These are phyloP conservation scores for Synergus itoensis DNA, from an alignment of 2,888 invertebrate species.

Conservation along the genomic window DNA sequence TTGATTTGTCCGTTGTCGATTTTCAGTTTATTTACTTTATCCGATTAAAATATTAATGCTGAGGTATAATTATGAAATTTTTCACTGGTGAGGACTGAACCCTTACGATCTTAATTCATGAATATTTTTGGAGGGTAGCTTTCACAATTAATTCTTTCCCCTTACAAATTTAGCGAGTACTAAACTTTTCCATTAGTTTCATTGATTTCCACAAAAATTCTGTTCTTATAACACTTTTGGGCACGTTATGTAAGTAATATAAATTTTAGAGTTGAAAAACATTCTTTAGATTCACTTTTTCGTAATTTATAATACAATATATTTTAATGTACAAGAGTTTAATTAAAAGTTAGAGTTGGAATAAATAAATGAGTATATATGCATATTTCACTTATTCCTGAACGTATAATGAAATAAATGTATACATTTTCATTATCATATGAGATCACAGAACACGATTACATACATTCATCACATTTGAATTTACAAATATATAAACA, in stretches of 20 bases:
- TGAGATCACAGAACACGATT: not conserved
- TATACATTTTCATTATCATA: too few species aligned
- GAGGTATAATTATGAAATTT: not conserved
- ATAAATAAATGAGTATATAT: not conserved
- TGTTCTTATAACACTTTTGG: not conserved
- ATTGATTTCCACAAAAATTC: not conserved
- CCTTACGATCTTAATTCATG: not conserved
- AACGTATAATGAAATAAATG: not conserved
- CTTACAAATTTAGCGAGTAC: not conserved
- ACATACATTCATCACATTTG: not conserved
- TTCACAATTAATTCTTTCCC: not conserved
- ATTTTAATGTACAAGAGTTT: not conserved
- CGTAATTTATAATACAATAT: not conserved
- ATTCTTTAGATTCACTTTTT: not conserved
- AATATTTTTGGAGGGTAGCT: not conserved
- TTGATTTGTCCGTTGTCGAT: not conserved
- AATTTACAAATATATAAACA: not conserved
- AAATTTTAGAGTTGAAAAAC: not conserved
- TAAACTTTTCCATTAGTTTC: not conserved
- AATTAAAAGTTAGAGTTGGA: too few species aligned
- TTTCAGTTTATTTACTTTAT: conserved; percentile 11
- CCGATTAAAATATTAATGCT: not conserved
- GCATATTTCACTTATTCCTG: not conserved
- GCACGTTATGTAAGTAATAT: not conserved
- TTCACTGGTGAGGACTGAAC: not conserved